Percentiles rank a stretch among this genome's conserved stretches.
phyloP scores from a whole-genome alignment of 2,888 invertebrate genomes.

The Dioctria linearis region DNA sequence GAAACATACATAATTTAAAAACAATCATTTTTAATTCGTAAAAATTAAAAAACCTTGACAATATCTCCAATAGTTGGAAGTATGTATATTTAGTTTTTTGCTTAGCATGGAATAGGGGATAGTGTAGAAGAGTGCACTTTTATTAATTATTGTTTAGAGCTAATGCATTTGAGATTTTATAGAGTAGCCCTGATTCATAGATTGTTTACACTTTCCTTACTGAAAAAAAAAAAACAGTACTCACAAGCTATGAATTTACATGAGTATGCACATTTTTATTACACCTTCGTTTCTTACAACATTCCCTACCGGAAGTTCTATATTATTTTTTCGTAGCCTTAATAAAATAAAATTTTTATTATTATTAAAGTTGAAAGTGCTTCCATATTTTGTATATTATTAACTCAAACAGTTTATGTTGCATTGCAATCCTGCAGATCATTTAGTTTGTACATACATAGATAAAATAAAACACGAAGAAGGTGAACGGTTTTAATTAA shows the following conservation, averaged over 20 bases:
- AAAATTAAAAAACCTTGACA: not conserved
- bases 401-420: slow-evolving; percentile 15
- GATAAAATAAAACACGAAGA: not conserved
- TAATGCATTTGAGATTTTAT: too few species aligned
- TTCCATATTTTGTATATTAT: slow-evolving; percentile 8
- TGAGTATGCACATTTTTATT: too few species aligned
- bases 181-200: too few species aligned
- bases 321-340: not conserved
- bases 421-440: not conserved
- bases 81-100: too few species aligned
- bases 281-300: too few species aligned
- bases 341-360: not conserved
- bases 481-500: too few species aligned
- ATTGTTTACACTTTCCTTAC: too few species aligned
- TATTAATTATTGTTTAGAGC: too few species aligned
- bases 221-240: too few species aligned
- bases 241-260: too few species aligned
- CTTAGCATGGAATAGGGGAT: too few species aligned
- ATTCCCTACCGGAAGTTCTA: too few species aligned
- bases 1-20: not conserved
- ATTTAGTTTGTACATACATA: not conserved
- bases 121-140: not conserved
- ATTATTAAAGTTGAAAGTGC: slow-evolving; percentile 38
- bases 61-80: not conserved
- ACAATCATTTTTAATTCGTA: not conserved